Conservation (phyloP, 2,888 invertebrate species). For the Stenolophus ochropezus region DNA sequence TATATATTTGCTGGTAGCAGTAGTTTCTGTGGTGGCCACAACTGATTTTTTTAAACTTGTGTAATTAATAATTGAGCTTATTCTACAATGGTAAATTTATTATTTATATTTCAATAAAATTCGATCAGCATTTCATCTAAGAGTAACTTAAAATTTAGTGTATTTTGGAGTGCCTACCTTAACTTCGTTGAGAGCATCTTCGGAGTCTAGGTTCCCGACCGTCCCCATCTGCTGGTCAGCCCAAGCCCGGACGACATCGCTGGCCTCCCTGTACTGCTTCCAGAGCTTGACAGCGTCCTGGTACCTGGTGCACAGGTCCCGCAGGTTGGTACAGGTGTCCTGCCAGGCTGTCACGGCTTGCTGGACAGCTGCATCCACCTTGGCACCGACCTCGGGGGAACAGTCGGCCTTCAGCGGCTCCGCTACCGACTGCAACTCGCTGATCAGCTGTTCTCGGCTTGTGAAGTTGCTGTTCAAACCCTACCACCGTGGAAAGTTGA, state of each 20-base stretch:
- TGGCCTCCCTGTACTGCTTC: slow-evolving; percentile 87
- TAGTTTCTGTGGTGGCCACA: too few species aligned
- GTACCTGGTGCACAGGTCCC: slow-evolving; percentile 85
- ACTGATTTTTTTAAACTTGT: too few species aligned
- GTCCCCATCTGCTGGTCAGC: slow-evolving; percentile 85
- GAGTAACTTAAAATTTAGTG: too few species aligned
- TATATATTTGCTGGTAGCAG: too few species aligned
- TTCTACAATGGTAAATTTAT: too few species aligned
- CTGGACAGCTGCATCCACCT: slow-evolving; percentile 84
- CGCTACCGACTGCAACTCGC: slow-evolving; percentile 82
- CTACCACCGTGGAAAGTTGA: too few species aligned
- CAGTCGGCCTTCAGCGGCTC: slow-evolving; percentile 83
- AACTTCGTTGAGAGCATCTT: slow-evolving; percentile 82
- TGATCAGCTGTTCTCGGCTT: slow-evolving; percentile 83
- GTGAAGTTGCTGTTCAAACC: slow-evolving; percentile 85
- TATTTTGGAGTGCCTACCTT: too few species aligned
- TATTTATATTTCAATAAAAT: too few species aligned
- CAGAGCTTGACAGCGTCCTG: slow-evolving; percentile 88
- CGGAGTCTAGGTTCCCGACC: slow-evolving; percentile 82
- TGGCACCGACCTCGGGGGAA: slow-evolving; percentile 82
- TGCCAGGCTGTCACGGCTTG: slow-evolving; percentile 88
- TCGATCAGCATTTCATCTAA: too few species aligned
- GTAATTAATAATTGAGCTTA: too few species aligned
- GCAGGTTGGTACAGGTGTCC: slow-evolving; percentile 85
- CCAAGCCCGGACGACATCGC: slow-evolving; percentile 84